Evolutionary conservation across 1,140 invertebrate genomes (phyloP), one percentile per base, ranked within the genome.

Genomic region (Leptoteleia sp.): DNA sequence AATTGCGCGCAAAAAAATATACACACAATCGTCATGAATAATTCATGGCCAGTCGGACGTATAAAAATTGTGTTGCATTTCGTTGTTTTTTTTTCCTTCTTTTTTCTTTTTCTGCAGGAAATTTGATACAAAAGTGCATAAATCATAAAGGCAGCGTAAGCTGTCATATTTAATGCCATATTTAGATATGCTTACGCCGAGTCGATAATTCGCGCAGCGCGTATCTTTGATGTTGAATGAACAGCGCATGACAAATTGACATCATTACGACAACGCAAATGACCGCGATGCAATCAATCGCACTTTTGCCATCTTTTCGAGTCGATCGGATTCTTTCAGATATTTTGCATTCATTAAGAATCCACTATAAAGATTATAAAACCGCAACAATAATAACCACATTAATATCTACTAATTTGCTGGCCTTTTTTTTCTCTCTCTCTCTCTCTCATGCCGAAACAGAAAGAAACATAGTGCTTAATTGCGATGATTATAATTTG

Each of bases 211-310:
- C 67, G 67, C 61, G 45, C 33, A 55, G 42, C 76, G 55, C 76
- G 50, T 79, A 79, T 79, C 71, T 79, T 55, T 67, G 70, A 73
- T 79, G 70, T 72, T 45, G 57, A 79, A 73, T 70, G 64, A 79
- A 73, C 64, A 11, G 52, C 65, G 52, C 54, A 72, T 80, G 71
- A 80, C 65, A 80, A 80, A 71, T 80, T 76, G 71, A 43, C 71
- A 65, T 64, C 59, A 67, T 80, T 71, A 79, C 64, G 45, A 76
- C 54, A 61, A 61, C 71, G 59, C 57, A 80, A 76, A 71, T 76
- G 77, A 79, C 64, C 52, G 54, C 59, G 25, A 38, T 59, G 68
- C 62, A 59, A 80, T 80, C 65, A 62, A 70, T 68, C 72, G 55
- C 59, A 59, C 52, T 79, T 65, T 64, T 75, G 40, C 35, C 68